Evolutionary conservation across 2,888 invertebrate genomes (phyloP), one percentile per base, ranked within the genome.

Genomic region (Tanytarsus gracilentus): DNA sequence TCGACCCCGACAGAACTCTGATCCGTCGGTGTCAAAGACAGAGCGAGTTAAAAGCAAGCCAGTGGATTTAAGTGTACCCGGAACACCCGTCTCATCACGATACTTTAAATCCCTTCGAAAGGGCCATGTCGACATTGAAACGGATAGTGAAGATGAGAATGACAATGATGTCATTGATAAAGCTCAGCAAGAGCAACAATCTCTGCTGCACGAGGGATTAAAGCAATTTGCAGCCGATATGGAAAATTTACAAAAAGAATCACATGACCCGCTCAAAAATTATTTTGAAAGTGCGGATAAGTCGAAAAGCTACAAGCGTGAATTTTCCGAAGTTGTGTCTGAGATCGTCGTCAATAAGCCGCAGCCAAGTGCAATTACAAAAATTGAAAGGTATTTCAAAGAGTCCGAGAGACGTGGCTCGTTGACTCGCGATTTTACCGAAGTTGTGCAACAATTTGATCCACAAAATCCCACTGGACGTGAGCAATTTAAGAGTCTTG

Each of bases 1-100:
- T 8, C 3, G 21, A 11, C 33, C 33, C 8, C 14, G 36, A 44
- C 50, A 56, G 4, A 33, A 23, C 21, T 30, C 61, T 4, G 56
- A 56, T 9, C 62, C 62, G n/a, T 49, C 59, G 27, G n/a, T 62
- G 4, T 56, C 61, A 27, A 18, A 53, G 18, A 50, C 50, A 9
- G 29, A 36, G 8, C 25, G 27, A 7, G 39, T 29, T 30, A 52
- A 61, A 21, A 39, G n/a, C 14, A 21, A 39, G 11, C 5, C 18
- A 8, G 9, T 61, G 11, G 62, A 63, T 40, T 55, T 62, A 16
- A 61, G 56, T 26, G 58, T 61, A 3, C 62, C 62, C 9, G 63
- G 62, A 8, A 62, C 62, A 4, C 62, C 63, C 9, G 61, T 62
- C 1, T 62, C 62, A 18, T 62, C 61, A 6, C 61, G 53, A 26